Evolutionary conservation across 2,888 invertebrate genomes (phyloP).

Genomic region (Yponomeuta cagnagella): DNA sequence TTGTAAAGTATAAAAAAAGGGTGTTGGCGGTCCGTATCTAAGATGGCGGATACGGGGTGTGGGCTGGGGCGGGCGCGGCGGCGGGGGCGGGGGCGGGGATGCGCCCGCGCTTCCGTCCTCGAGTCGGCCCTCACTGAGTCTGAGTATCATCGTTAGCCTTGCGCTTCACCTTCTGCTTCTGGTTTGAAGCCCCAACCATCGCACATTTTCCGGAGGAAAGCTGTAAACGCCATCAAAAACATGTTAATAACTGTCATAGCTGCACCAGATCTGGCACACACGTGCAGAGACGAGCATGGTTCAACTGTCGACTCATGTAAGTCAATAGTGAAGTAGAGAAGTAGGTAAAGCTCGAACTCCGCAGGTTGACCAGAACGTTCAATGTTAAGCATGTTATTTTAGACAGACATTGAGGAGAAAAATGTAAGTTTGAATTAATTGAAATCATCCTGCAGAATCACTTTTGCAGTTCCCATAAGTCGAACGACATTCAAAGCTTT

Average conservation of each 20-base stretch:
- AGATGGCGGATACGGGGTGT: constrained; percentile 52
- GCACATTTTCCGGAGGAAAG: constrained; percentile 92
- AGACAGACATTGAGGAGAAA: constrained; percentile 14
- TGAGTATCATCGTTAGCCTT: background rate
- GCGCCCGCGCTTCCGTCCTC: constrained; percentile 23
- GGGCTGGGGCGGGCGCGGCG: constrained; percentile 25
- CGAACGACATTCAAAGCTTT: background rate
- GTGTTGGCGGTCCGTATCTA: constrained; percentile 52
- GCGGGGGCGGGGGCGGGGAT: constrained; percentile 29
- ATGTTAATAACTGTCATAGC: constrained; percentile 5
- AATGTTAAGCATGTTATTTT: background rate
- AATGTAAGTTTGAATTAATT: constrained; percentile 2
- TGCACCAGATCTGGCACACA: background rate
- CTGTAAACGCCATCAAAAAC: constrained; percentile 56
- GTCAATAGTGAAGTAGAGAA: background rate
- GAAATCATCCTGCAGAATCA: background rate
- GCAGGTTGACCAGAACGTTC: background rate
- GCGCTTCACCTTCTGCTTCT: constrained; percentile 47
- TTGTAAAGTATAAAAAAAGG: constrained; percentile 65
- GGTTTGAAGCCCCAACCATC: constrained; percentile 71
- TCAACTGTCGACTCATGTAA: background rate
- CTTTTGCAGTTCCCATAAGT: background rate
- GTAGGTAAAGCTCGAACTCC: background rate
- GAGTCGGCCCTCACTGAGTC: constrained; percentile 23
- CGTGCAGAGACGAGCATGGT: background rate